A percentile compares a stretch with the other conserved stretches of the same genome.
phyloP scores from a whole-genome alignment of 2,797 vertebrate genomes.

The Sciaenops ocellatus region DNA sequence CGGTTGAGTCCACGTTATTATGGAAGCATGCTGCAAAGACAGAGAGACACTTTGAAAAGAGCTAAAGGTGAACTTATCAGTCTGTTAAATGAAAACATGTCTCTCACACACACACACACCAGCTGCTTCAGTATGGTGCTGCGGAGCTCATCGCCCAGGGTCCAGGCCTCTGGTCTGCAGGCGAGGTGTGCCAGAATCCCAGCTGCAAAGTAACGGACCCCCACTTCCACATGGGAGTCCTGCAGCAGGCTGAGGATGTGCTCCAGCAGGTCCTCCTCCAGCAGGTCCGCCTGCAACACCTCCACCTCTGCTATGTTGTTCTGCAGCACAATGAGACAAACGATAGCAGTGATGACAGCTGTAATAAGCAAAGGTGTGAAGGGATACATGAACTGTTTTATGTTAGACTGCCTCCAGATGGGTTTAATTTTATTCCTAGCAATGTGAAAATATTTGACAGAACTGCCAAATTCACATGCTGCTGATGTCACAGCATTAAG shows the following conservation, averaged over 20 bases:
- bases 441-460: constrained; percentile 16
- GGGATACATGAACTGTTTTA: neutral
- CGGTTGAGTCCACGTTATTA: constrained; percentile 92
- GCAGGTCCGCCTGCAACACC: constrained; percentile 89
- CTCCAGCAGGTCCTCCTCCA: constrained; percentile 94
- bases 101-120: constrained; percentile 78
- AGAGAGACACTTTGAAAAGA: constrained; percentile 40
- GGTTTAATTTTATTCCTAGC: neutral
- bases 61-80: neutral
- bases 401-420: constrained; percentile 1
- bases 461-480: neutral
- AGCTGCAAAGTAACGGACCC: constrained; percentile 93
- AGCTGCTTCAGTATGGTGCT: constrained; percentile 87
- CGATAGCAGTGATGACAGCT: neutral
- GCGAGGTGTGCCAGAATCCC: constrained; percentile 94
- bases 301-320: constrained; percentile 97
- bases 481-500: neutral
- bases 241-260: constrained; percentile 91
- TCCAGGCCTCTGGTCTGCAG: constrained; percentile 92
- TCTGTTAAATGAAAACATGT: neutral
- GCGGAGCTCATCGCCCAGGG: constrained; percentile 86
- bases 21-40: constrained; percentile 90
- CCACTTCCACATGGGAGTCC: constrained; percentile 89
- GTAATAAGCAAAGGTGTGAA: neutral
- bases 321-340: constrained; percentile 70